Evolutionary conservation across 2,888 invertebrate species (phyloP), one percentile per base, ranked within the genome.

Genomic region (Patella ulyssiponensis): DNA sequence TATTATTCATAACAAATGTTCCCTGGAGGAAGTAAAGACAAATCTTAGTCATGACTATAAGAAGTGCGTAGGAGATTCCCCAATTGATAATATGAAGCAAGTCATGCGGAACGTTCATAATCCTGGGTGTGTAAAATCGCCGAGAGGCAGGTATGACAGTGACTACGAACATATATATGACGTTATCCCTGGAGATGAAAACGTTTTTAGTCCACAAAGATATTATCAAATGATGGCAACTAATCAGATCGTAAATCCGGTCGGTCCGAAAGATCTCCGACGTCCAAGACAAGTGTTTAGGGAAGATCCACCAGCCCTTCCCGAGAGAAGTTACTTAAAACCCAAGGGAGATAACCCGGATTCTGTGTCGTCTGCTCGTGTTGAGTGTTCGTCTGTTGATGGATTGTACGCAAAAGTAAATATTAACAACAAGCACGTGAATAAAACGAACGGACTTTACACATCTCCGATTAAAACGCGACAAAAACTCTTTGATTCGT

Each of bases 111-210:
- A 64, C 64, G 23, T 20, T 64, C 20, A 64, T 64, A 64, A 64
- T 64, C 64, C 23, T 12, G 23, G 64, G 64, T 64, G 64, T 7
- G 69, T 71, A 9, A 53, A 74, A 11, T 72, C 79, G n/a, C 69
- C 69, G 73, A 56, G 69, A 17, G 54, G 73, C 64, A 74, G 76
- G 3, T 64, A 52, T 17, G 53, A 64, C 54, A 73, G 72, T 51
- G 79, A 81, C 52, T 76, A 77, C 58, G 81, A 81, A 58, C 81
- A 81, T 51, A 76, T 81, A 11, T 79, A 81, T 56, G 81, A 81
- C 53, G 78, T 73, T 54, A 77, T 81, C 11, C 77, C 74, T 17
- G 79, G 78, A 17, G 76, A 77, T 74, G 75, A 74, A 64, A 71
- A 44, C 73, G 64, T 76, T 72, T 23, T 76, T 20, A 75, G 53